phyloP scores from a whole-genome alignment of 2,797 vertebrate genomes.

The Xenopus petersii region DNA sequence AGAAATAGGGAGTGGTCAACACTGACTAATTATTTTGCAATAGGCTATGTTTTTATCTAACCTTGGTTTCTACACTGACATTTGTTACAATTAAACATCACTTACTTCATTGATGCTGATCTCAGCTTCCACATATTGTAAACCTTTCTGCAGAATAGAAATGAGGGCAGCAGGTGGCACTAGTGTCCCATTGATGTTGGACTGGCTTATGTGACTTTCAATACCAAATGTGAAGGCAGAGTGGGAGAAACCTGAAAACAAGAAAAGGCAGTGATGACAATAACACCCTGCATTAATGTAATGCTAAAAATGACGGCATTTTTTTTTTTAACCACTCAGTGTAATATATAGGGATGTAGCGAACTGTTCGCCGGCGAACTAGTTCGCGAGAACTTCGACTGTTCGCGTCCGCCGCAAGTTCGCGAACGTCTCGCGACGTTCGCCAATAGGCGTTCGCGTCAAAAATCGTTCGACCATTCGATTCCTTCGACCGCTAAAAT shows the following conservation, averaged over 20 bases:
- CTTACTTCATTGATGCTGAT: conserved; percentile 96
- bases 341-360: no score
- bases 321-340: neutral
- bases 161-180: conserved; percentile 95
- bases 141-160: conserved; percentile 95
- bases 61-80: neutral
- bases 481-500: no score
- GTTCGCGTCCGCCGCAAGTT: no score
- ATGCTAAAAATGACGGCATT: neutral
- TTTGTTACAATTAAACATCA: neutral
- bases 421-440: no score
- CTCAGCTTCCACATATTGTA: conserved; percentile 97
- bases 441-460: no score
- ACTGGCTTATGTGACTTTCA: conserved; percentile 97
- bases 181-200: conserved; percentile 96
- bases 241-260: conserved; percentile 87
- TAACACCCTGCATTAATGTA: conserved; percentile 43
- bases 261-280: conserved; percentile 54
- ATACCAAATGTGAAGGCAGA: conserved; percentile 96
- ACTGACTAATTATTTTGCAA: no score
- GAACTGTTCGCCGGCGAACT: no score
- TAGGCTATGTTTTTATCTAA: no score
- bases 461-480: no score
- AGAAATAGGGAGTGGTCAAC: no score
- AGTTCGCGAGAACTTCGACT: no score